Conservation (phyloP, 2,888 invertebrate species). For the Epinotia bilunana region DNA sequence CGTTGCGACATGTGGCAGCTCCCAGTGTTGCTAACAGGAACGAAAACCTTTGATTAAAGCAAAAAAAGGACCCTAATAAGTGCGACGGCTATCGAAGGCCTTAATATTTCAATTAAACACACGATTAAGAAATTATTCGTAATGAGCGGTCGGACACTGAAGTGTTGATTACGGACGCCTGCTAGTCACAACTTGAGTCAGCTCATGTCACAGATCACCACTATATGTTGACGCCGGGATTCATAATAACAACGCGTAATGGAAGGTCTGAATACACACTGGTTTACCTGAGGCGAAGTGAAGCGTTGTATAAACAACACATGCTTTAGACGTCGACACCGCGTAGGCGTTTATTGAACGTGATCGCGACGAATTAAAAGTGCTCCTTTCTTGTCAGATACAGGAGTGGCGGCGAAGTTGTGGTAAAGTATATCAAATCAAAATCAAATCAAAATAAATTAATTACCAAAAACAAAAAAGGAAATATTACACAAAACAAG, state of each 20-base stretch:
- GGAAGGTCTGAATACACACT: neutral
- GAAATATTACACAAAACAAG: too few species aligned
- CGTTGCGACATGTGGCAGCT: constrained; percentile 27
- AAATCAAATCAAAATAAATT: too few species aligned
- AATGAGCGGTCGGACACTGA: constrained; percentile 66
- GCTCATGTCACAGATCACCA: neutral
- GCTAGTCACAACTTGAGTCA: neutral
- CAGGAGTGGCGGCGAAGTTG: neutral
- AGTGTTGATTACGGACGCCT: constrained; percentile 64
- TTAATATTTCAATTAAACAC: constrained; percentile 80
- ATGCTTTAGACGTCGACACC: neutral
- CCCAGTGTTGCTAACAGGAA: constrained; percentile 55
- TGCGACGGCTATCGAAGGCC: constrained; percentile 56
- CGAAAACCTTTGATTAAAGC: constrained; percentile 47
- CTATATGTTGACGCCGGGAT: neutral
- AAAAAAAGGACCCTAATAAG: constrained; percentile 65
- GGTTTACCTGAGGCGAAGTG: neutral
- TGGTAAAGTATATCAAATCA: neutral
- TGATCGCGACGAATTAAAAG: neutral
- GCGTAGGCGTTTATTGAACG: constrained; percentile 15
- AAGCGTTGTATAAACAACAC: neutral
- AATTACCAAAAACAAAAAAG: too few species aligned
- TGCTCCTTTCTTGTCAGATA: neutral
- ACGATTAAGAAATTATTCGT: constrained; percentile 79
- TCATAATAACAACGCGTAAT: neutral